These are phyloP conservation scores for Thymelicus acteon DNA, from an alignment of 2,888 invertebrate genomes.

Conservation along the genomic window DNA sequence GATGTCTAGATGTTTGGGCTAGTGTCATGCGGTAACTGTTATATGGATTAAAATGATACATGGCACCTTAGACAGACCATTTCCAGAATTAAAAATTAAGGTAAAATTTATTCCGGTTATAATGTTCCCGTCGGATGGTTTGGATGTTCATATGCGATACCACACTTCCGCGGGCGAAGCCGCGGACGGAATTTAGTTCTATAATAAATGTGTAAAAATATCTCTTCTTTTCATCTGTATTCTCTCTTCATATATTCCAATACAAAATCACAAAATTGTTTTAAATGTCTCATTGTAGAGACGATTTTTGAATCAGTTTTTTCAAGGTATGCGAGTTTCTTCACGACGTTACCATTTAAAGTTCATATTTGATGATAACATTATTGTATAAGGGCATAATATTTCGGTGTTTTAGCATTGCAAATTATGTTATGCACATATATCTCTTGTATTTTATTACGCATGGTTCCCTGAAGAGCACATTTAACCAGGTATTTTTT, in stretches of 20 bases:
- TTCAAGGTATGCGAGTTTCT: conserved; percentile 26
- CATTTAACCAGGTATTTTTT: too few relatives aligned
- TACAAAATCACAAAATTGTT: background rate
- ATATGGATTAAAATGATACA: too few relatives aligned
- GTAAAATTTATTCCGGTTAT: too few relatives aligned
- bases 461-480: too few relatives aligned
- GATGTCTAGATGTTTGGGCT: too few relatives aligned
- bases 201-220: background rate
- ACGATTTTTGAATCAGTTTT: conserved; percentile 31
- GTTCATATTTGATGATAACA: conserved; percentile 36
- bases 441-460: too few relatives aligned
- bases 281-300: background rate
- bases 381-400: conserved; percentile 24
- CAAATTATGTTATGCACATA: background rate
- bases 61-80: too few relatives aligned
- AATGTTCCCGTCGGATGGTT: too few relatives aligned
- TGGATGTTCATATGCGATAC: too few relatives aligned
- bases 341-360: conserved; percentile 38
- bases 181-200: background rate
- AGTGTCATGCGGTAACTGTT: too few relatives aligned
- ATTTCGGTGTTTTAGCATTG: background rate
- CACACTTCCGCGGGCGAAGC: too few relatives aligned
- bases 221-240: background rate
- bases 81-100: too few relatives aligned
- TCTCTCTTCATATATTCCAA: background rate